Percentiles rank a stretch among this genome's conserved stretches.
Evolutionary conservation across 2,797 vertebrate species (phyloP).

Genomic region (Trichosurus vulpecula): DNA sequence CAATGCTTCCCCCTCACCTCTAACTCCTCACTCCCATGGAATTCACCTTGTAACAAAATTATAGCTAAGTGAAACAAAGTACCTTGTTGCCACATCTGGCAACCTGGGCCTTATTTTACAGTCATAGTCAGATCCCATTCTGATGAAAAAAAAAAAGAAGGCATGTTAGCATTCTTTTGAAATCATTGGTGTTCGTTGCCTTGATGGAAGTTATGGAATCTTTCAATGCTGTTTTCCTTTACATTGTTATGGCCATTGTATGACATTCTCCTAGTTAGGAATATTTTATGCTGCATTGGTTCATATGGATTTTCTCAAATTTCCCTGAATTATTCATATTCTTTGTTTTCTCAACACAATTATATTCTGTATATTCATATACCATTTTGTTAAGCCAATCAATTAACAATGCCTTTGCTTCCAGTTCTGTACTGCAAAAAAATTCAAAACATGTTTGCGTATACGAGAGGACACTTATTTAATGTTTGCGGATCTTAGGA

Average conservation of each 20-base stretch:
- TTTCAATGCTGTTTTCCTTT: neutral
- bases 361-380: neutral
- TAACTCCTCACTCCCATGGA: neutral
- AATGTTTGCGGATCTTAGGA: neutral
- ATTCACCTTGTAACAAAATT: neutral
- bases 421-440: neutral
- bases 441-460: neutral
- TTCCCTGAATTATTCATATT: neutral
- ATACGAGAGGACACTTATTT: neutral
- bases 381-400: neutral
- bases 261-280: neutral
- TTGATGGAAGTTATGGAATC: neutral
- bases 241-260: neutral
- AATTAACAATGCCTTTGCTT: neutral
- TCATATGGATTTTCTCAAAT: neutral
- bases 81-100: accelerated
- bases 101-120: neutral
- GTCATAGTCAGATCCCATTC: neutral
- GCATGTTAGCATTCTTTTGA: neutral
- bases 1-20: neutral
- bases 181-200: neutral
- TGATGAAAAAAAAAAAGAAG: neutral
- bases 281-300: neutral
- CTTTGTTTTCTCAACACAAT: neutral
- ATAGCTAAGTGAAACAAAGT: neutral